Base-by-base conservation (phyloP, 2,888 invertebrate genomes). In the Ashinkailepas kermadecensis region DNA sequence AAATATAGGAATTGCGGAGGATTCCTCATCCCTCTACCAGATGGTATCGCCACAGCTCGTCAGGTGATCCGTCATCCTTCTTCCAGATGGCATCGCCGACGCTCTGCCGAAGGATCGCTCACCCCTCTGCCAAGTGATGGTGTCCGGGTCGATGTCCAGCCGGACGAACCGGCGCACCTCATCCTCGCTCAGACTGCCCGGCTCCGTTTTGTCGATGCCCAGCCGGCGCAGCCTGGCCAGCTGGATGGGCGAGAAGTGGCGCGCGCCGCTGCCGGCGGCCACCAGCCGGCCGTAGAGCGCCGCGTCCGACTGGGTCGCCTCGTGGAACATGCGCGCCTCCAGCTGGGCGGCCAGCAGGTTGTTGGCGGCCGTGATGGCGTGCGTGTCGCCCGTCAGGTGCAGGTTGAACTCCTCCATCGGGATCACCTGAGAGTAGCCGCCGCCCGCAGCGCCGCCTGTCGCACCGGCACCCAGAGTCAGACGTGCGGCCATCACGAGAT, bases 331-430 rank as follows among this genome's bases (percentile, higher is more conserved):
- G 85, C 99, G 90, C 0, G 98, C 95, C 87, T 99, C 99, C 87
- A 99, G 91, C 87, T 98, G 98, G 0, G 99, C 99, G 0, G 99
- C 96, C n/a, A 99, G 89, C 18, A 99, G 90, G 88, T 99, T 99
- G 88, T 99, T 97, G 11, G 99, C 98, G 0, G 97, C 97, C 0
- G 95, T 93, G n/a, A 99, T 94, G 0, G 99, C 99, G 88, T 99
- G 99, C 86, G 99, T 98, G 87, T 99, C 99, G 0, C 98, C 96
- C 0, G 99, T 99, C 84, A 99, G 89, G 88, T 99, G 99, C 0
- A 99, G 91, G 89, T 99, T 99, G 88, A 99, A 99, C 86, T 99
- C 99, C 88, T 99, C 99, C 99, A 99, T 99, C 0, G 99, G 99
- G 85, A 99, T 98, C 0, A 95, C 84, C 91, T 94, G 90, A 0